A percentile compares a stretch with the other conserved stretches of the same genome.
These are phyloP conservation scores for Hylaea fasciaria DNA, from an alignment of 2,888 invertebrate species.

Conservation along the genomic window DNA sequence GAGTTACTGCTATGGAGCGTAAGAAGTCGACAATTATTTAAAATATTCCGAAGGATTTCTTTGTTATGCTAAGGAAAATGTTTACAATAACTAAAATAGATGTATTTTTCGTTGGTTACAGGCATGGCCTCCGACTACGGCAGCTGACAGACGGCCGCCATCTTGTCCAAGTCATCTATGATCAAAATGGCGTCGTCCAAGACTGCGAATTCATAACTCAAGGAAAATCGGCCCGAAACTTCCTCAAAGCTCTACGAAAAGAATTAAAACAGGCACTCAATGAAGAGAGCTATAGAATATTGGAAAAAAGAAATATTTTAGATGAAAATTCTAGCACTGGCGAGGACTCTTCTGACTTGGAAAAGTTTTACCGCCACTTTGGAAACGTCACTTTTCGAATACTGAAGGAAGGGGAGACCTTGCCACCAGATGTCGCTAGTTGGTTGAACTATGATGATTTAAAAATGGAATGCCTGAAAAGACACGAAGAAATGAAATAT, in stretches of 20 bases:
- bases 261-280: constrained; percentile 81
- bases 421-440: constrained; percentile 79
- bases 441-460: constrained; percentile 86
- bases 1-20: too few species aligned
- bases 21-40: too few species aligned
- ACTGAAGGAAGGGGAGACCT: constrained; percentile 72
- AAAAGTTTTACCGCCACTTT: constrained; percentile 73
- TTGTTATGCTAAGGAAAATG: too few species aligned
- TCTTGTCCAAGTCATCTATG: constrained; percentile 89
- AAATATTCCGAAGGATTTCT: too few species aligned
- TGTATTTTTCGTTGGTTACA: constrained; percentile 64
- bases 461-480: constrained; percentile 81
- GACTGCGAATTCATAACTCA: constrained; percentile 89
- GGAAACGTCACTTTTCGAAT: constrained; percentile 84
- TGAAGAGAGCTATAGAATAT: constrained; percentile 66
- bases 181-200: constrained; percentile 83
- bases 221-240: constrained; percentile 81
- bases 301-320: constrained; percentile 51
- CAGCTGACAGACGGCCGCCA: constrained; percentile 88
- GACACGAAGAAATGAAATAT: constrained; percentile 71
- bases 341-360: constrained; percentile 50
- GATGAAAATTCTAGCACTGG: constrained; percentile 42
- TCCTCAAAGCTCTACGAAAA: constrained; percentile 84
- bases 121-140: constrained; percentile 85
- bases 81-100: not conserved